These are phyloP conservation scores for Mus minutoides DNA, from an alignment of 2,797 vertebrate genomes.

Conservation along the genomic window DNA sequence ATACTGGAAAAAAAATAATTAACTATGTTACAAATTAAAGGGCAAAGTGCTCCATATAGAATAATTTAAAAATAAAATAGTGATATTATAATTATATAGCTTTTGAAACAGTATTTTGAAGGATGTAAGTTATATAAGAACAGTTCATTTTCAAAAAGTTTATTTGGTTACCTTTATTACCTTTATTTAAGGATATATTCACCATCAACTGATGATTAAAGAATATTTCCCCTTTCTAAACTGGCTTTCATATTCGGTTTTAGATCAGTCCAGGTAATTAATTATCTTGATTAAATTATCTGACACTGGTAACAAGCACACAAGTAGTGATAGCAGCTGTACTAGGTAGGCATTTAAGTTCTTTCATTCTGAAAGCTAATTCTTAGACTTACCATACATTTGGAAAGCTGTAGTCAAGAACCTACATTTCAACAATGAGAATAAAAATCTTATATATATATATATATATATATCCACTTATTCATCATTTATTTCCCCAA, in stretches of 20 bases:
- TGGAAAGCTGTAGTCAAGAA: conserved; percentile 17
- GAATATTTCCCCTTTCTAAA: conserved; percentile 3
- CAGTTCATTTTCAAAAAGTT: conserved; percentile 23
- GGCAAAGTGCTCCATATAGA: neutral
- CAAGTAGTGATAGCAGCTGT: neutral
- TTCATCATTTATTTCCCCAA: conserved; percentile 24
- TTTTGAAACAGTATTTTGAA: conserved; percentile 33
- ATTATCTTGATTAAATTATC: conserved; percentile 16
- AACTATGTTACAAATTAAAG: conserved; percentile 48
- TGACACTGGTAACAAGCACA: neutral
- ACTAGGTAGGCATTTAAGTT: conserved; percentile 2
- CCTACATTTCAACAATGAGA: conserved; percentile 34
- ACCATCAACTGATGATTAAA: conserved; percentile 21
- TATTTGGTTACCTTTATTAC: conserved; percentile 10
- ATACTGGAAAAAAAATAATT: neutral
- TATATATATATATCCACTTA: conserved; percentile 16
- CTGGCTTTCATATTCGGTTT: neutral
- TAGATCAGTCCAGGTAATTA: conserved; percentile 47
- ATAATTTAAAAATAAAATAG: conserved; percentile 53
- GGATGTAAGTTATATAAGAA: neutral
- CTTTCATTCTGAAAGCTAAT: conserved; percentile 18
- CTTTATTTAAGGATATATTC: conserved; percentile 51
- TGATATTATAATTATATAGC: neutral
- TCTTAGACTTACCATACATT: conserved; percentile 18
- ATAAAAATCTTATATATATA: conserved; percentile 20